Evolutionary conservation across 2,888 invertebrate genomes (phyloP).

Genomic region (Halocaridina rubra): DNA sequence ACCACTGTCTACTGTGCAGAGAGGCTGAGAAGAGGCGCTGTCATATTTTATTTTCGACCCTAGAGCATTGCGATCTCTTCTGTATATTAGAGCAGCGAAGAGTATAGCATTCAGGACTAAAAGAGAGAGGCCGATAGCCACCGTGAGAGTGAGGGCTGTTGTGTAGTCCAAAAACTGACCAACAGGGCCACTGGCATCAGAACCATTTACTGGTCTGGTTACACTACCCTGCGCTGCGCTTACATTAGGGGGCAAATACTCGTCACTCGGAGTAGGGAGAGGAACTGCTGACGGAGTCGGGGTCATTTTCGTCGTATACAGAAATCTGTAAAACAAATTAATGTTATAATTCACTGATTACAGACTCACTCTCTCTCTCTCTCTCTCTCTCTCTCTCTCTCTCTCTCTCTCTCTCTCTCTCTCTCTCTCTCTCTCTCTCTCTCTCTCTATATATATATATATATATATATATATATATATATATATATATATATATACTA

Average conservation of each 20-base stretch:
- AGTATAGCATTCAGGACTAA: slow-evolving; percentile 61
- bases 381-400: not conserved
- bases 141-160: slow-evolving; percentile 60
- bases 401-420: slow-evolving; percentile 15
- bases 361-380: not conserved
- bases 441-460: not conserved
- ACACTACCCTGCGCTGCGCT: slow-evolving; percentile 60
- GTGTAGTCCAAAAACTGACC: slow-evolving; percentile 61
- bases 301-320: slow-evolving; percentile 29
- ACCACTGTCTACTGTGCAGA: slow-evolving; percentile 62
- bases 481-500: not conserved
- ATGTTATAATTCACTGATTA: not conserved
- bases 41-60: slow-evolving; percentile 60
- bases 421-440: not conserved
- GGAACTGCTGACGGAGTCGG: slow-evolving; percentile 7
- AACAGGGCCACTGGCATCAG: not conserved
- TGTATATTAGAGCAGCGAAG: slow-evolving; percentile 60
- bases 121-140: slow-evolving; percentile 62
- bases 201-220: slow-evolving; percentile 27
- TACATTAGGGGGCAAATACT: slow-evolving; percentile 55
- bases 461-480: not conserved
- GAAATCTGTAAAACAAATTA: slow-evolving; percentile 18
- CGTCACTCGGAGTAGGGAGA: slow-evolving; percentile 47
- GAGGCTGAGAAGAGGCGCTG: slow-evolving; percentile 60
- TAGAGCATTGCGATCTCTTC: slow-evolving; percentile 42